A percentile compares a stretch with the other conserved stretches of the same genome.
phyloP scores from a whole-genome alignment of 2,888 invertebrate species.

The Graphium colonna region DNA sequence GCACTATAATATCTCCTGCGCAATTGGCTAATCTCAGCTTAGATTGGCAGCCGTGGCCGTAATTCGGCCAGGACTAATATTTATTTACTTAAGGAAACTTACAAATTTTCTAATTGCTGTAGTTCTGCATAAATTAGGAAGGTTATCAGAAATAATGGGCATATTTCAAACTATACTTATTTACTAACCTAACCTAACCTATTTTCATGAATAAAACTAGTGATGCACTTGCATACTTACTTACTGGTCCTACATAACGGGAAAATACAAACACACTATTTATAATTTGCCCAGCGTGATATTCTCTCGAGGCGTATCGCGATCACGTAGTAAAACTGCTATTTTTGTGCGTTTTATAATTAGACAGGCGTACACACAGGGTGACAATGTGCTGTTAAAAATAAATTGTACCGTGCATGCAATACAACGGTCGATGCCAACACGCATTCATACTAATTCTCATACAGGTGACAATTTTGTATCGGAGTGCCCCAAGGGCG shows the following conservation, averaged over 20 bases:
- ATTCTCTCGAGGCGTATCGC: not conserved
- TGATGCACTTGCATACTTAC: not conserved
- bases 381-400: conserved; percentile 23
- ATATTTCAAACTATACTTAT: no score
- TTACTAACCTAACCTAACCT: no score
- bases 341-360: conserved; percentile 13
- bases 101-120: no score
- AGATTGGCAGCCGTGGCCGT: no score
- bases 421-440: conserved; percentile 29
- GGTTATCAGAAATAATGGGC: no score
- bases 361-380: conserved; percentile 19
- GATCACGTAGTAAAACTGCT: conserved; percentile 5
- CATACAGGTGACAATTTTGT: conserved; percentile 4
- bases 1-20: no score
- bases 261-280: not conserved
- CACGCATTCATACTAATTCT: conserved; percentile 26
- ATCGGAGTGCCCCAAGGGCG: conserved; percentile 4
- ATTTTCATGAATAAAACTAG: not conserved
- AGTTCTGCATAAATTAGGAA: no score
- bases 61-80: no score
- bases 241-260: no score
- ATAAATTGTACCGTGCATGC: conserved; percentile 15
- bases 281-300: not conserved
- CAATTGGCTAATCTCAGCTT: no score
- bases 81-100: no score